Evolutionary conservation across 2,888 invertebrate species (phyloP).

Genomic region (Hylaea fasciaria): DNA sequence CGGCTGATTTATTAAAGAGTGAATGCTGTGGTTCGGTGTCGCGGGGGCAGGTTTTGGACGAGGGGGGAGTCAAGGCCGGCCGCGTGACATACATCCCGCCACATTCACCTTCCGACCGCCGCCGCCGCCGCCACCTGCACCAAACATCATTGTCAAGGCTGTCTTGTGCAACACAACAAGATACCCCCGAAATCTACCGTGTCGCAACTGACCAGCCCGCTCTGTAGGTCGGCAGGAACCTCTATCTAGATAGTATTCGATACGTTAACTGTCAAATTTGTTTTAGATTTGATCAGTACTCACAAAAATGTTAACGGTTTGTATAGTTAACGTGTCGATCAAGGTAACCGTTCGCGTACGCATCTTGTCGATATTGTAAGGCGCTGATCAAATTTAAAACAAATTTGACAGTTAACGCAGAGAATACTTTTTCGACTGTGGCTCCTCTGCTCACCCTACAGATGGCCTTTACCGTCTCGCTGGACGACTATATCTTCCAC

Average conservation of each 20-base stretch:
- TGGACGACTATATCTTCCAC: conserved; percentile 51
- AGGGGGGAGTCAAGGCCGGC: conserved; percentile 79
- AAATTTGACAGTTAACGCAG: too few relatives aligned
- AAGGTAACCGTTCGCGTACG: too few relatives aligned
- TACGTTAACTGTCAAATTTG: too few relatives aligned
- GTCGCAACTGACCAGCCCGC: conserved; percentile 58
- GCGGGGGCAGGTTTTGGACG: conserved; percentile 59
- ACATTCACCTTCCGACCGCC: conserved; percentile 80
- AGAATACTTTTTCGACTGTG: too few relatives aligned
- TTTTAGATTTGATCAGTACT: too few relatives aligned
- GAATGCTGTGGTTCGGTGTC: conserved; percentile 43
- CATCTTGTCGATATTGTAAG: too few relatives aligned
- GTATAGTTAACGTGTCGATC: too few relatives aligned
- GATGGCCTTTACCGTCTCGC: conserved; percentile 56
- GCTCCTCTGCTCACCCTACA: too few relatives aligned
- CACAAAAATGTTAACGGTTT: too few relatives aligned
- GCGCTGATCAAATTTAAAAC: too few relatives aligned
- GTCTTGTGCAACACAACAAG: conserved; percentile 71
- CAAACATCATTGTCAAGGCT: conserved; percentile 80
- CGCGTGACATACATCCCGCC: conserved; percentile 77
- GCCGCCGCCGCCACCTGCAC: conserved; percentile 63
- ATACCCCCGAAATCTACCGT: conserved; percentile 63
- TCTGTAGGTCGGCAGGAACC: too few relatives aligned
- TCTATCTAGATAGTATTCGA: too few relatives aligned
- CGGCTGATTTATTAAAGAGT: conserved; percentile 35